These are phyloP conservation scores for Jaculus jaculus DNA, from an alignment of 2,113 vertebrate species.

Conservation along the genomic window DNA sequence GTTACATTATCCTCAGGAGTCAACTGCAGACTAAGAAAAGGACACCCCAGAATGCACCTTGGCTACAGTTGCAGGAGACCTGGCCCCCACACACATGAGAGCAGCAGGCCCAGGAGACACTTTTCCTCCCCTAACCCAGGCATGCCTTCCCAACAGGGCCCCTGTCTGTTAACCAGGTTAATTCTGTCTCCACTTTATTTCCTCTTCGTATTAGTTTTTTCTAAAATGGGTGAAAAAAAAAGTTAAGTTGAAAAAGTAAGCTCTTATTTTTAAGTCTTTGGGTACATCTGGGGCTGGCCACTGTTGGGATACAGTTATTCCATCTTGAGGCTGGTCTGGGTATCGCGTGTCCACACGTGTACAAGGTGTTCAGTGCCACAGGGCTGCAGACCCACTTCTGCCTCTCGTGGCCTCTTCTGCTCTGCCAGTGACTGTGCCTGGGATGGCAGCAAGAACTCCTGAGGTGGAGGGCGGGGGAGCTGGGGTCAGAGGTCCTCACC, in stretches of 20 bases:
- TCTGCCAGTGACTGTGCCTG: not conserved
- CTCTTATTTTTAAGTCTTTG: conserved; percentile 26
- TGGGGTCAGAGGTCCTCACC: not conserved
- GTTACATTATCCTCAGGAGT: conserved; percentile 63
- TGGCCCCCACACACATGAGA: not conserved
- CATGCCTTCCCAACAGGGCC: not conserved
- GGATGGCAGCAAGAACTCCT: not conserved
- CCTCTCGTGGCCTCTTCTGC: not conserved
- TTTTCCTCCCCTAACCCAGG: not conserved
- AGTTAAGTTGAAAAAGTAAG: not conserved
- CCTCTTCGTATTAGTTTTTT: not conserved
- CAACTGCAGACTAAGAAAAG: not conserved
- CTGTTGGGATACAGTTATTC: not conserved
- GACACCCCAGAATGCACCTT: not conserved
- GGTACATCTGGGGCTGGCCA: not conserved
- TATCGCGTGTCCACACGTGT: no score
- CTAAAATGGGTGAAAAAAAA: not conserved
- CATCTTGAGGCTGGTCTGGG: not conserved
- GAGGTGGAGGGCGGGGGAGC: not conserved
- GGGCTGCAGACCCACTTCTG: not conserved
- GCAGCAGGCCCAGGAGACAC: not conserved
- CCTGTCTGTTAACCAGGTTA: not conserved
- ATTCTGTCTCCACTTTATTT: not conserved
- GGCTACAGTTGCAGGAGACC: not conserved
- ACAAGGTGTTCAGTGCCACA: not conserved